Percentiles rank a stretch among this genome's conserved stretches.
phyloP scores from a whole-genome alignment of 2,888 invertebrate species.

The Rhagophthalmus giganteus region DNA sequence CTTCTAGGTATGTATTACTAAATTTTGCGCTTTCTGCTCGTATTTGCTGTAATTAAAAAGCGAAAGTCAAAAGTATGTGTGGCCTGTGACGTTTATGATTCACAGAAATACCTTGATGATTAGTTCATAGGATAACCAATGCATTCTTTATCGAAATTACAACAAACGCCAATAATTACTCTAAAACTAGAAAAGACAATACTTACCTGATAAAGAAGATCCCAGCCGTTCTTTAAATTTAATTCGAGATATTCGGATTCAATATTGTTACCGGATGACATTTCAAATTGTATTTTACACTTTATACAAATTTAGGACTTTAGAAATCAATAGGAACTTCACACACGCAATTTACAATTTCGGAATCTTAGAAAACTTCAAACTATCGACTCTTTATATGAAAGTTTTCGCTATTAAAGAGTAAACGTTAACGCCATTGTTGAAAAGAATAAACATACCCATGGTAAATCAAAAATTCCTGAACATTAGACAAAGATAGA shows the following conservation, averaged over 20 bases:
- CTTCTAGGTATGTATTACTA: slow-evolving; percentile 68
- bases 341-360: slow-evolving; percentile 8
- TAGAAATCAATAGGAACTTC: slow-evolving; percentile 16
- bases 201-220: slow-evolving; percentile 69
- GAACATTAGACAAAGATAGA: slow-evolving; percentile 15
- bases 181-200: no score
- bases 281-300: slow-evolving; percentile 29
- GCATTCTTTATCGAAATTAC: neutral
- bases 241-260: slow-evolving; percentile 76
- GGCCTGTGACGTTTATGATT: slow-evolving; percentile 6
- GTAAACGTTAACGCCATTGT: slow-evolving; percentile 46
- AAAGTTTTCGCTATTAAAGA: slow-evolving; percentile 29
- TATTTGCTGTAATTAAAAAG: slow-evolving; percentile 67
- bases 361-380: slow-evolving; percentile 7
- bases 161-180: slow-evolving; percentile 6
- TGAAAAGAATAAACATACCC: slow-evolving; percentile 38
- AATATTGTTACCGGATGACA: slow-evolving; percentile 57
- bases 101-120: slow-evolving; percentile 10
- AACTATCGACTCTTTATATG: slow-evolving; percentile 16
- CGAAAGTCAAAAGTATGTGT: slow-evolving; percentile 18
- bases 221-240: slow-evolving; percentile 71
- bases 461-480: slow-evolving; percentile 13
- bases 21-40: slow-evolving; percentile 69
- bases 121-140: slow-evolving; percentile 12
- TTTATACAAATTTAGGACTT: slow-evolving; percentile 9